phyloP scores from a whole-genome alignment of 2,113 vertebrate species.

The Burhinus bistriatus region DNA sequence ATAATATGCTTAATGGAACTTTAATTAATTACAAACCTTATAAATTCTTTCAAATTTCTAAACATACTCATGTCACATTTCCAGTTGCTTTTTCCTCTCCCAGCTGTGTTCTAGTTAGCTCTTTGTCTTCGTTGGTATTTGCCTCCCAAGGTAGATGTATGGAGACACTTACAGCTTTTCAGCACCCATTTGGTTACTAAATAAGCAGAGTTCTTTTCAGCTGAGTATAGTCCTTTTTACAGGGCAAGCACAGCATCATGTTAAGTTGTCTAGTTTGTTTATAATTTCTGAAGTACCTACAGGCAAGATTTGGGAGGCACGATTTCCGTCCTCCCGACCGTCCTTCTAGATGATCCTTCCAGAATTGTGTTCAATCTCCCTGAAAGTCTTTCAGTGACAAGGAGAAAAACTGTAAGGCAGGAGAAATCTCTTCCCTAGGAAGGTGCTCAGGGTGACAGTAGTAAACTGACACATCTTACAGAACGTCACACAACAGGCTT shows the following conservation, averaged over 20 bases:
- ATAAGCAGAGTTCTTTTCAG: background rate
- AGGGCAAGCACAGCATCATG: background rate
- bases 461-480: background rate
- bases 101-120: background rate
- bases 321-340: background rate
- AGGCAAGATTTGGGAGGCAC: background rate
- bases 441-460: background rate
- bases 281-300: background rate
- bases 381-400: background rate
- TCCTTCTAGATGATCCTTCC: background rate
- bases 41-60: background rate
- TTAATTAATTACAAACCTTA: background rate
- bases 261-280: background rate
- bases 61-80: background rate
- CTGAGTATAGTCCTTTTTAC: background rate
- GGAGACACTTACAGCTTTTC: background rate
- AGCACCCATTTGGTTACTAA: background rate
- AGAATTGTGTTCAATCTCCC: background rate
- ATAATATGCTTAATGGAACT: background rate
- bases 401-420: background rate
- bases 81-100: background rate
- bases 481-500: background rate
- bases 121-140: background rate
- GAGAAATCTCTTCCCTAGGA: background rate
- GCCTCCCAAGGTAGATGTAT: background rate